Base-by-base conservation (phyloP, 2,797 vertebrate genomes). In the Sphenodon punctatus region DNA sequence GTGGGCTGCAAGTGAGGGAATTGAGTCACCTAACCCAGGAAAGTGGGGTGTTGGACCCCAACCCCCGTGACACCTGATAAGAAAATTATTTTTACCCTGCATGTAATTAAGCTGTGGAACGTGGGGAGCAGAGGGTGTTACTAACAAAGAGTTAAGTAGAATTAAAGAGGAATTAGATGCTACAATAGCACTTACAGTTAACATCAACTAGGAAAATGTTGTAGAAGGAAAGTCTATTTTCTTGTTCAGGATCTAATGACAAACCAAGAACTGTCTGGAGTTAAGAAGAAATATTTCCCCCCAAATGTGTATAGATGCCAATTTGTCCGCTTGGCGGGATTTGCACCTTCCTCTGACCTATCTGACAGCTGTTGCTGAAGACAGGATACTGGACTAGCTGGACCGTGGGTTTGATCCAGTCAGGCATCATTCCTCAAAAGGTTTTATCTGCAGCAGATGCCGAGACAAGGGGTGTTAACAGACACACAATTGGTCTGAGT, bases 211-310 rank as follows among this genome's bases (percentile, higher is more conserved):
- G 49, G n/a, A 8, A 16, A 49, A 51, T 27, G 51, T n/a, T 51
- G n/a, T 32, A 42, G n/a, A 23, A 67, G 42, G 1, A 53, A 22
- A 38, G 30, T 3, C 34, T 48, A 19, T 42, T 12, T n/a, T n/a
- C n/a, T n/a, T n/a, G n/a, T n/a, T n/a, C 23, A 48, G 27, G 8
- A 32, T 25, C 25, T 65, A n/a, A 53, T 27, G 15, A 30, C n/a
- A n/a, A 32, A 53, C 30, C 55, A 56, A 30, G 17, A 53, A 8
- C 10, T 27, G 39, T 39, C 25, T n/a, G 11, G 25, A 34, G 38
- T 55, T 25, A 12, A 0, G 0, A 58, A 58, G 12, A 32, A 34
- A 36, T 20, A n/a, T n/a, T 55, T n/a, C 45, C 36, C 13, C 5
- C 30, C 17, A 20, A 41, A 17, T 71, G 7, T 4, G 34, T 36